Base-by-base conservation (phyloP, 2,113 vertebrate genomes). In the Boulengeromyrus knoepffleri region DNA sequence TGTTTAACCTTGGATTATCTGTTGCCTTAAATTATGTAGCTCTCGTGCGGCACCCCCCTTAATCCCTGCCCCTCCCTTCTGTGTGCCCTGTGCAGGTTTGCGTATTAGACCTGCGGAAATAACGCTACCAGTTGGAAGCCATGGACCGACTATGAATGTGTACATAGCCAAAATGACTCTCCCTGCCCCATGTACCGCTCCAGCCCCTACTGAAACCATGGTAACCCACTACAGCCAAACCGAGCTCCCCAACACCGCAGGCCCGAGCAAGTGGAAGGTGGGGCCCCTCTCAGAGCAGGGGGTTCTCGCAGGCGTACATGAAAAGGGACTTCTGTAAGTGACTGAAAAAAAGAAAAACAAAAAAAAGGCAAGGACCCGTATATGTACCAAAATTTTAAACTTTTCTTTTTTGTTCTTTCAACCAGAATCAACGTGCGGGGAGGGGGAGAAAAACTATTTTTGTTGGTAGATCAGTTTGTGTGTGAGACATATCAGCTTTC, bases 131-230 rank as follows among this genome's bases (percentile, higher is more conserved):
- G 95, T 96, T 96, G 96, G 97, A 97, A 98, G 97, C 98, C 97
- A 97, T 97, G 97, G 97, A 97, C 97, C 98, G 97, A 99, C 98
- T 97, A 97, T 97, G 98, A 99, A 99, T 99, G 98, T 99, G 98
- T 99, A 98, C 97, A 98, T 99, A 98, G 98, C 99, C 98, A 99
- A 99, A 99, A 97, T 95, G 97, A 98, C 97, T 97, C 96, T 97
- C 97, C 97, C 97, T 95, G 95, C 97, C 96, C 96, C 94, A 96
- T 94, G 97, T 97, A 97, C 98, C 98, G 97, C 98, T 99, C 96
- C 96, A 97, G 97, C 97, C 97, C 96, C 96, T 95, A 96, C 93
- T 93, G 96, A 93, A 97, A 96, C 97, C 97, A 97, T 97, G 97
- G 97, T 97, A 97, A 95, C 94, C 95, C 95, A 95, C 96, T 95